A percentile compares a stretch with the other conserved stretches of the same genome.
These are phyloP conservation scores for Mormyrus hasselquistii DNA, from an alignment of 2,797 vertebrate species.

Conservation along the genomic window DNA sequence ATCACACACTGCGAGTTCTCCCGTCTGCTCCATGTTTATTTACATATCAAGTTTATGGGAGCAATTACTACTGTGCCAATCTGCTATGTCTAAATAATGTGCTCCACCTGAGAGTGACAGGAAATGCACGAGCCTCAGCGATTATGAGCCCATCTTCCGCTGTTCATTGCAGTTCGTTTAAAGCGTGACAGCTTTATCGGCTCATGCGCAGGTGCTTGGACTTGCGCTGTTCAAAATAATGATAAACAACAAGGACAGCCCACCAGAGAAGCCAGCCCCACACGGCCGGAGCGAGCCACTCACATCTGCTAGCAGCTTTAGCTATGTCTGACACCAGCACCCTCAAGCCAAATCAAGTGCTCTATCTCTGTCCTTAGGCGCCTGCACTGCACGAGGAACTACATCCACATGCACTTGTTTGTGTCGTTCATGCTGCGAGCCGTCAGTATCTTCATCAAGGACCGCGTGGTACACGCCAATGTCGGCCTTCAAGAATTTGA, in stretches of 20 bases:
- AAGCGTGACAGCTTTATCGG: not conserved
- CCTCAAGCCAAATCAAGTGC: not conserved
- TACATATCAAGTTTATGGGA: not conserved
- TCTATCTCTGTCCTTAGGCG: constrained; percentile 52
- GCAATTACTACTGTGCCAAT: not conserved
- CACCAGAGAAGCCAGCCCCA: not conserved
- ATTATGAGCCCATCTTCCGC: not conserved
- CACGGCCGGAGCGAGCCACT: not conserved
- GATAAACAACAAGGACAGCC: not conserved
- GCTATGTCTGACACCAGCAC: not conserved
- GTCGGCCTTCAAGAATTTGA: constrained; percentile 66
- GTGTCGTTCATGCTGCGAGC: constrained; percentile 82
- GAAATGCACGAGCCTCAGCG: not conserved
- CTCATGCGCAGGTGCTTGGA: not conserved
- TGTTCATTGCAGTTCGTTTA: not conserved
- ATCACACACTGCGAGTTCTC: not conserved
- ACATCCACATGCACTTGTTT: constrained; percentile 85
- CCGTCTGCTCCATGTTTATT: not conserved
- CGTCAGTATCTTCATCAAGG: constrained; percentile 77
- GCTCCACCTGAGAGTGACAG: not conserved
- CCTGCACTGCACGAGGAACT: constrained; percentile 82
- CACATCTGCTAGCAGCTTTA: not conserved
- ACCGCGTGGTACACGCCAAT: constrained; percentile 67
- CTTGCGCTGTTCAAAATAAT: too few species aligned
- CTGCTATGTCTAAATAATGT: not conserved